phyloP scores from a whole-genome alignment of 2,888 invertebrate genomes.

The Nemapogon koenigi region DNA sequence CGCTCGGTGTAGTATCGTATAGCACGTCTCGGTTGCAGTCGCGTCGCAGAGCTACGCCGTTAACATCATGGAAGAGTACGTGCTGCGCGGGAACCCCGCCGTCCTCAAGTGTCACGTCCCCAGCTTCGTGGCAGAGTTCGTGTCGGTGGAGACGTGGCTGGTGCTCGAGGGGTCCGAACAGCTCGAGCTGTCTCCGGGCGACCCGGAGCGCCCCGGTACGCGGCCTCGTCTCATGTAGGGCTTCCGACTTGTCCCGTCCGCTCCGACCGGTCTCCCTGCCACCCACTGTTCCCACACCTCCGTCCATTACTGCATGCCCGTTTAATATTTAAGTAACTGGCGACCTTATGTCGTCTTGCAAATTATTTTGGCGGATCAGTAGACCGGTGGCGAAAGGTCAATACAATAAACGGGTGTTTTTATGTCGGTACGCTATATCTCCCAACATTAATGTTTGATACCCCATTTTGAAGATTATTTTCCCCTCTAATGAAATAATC shows the following conservation, averaged over 20 bases:
- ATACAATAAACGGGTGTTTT: no score
- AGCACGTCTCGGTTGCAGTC: conserved; percentile 80
- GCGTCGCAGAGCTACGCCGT: conserved; percentile 89
- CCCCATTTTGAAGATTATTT: no score
- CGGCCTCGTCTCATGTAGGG: conserved; percentile 29
- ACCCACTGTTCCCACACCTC: conserved; percentile 60
- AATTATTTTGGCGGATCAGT: no score
- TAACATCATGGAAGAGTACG: conserved; percentile 92
- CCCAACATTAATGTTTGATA: no score
- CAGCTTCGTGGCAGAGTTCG: conserved; percentile 91
- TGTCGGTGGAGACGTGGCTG: conserved; percentile 85
- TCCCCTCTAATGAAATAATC: no score
- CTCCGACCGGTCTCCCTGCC: conserved; percentile 69
- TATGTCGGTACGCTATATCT: no score
- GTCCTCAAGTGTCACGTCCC: conserved; percentile 93
- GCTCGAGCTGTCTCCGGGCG: no score
- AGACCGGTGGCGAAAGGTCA: no score
- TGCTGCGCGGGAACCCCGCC: conserved; percentile 88
- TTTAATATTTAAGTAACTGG: conserved; percentile 52
- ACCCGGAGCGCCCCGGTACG: no score
- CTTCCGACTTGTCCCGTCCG: conserved; percentile 37
- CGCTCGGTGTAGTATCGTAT: no score
- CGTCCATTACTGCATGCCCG: conserved; percentile 63
- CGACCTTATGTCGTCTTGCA: conserved; percentile 38
- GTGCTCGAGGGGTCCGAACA: conserved; percentile 71